phyloP scores from a whole-genome alignment of 2,113 vertebrate genomes.

The Hemiprocne comata region DNA sequence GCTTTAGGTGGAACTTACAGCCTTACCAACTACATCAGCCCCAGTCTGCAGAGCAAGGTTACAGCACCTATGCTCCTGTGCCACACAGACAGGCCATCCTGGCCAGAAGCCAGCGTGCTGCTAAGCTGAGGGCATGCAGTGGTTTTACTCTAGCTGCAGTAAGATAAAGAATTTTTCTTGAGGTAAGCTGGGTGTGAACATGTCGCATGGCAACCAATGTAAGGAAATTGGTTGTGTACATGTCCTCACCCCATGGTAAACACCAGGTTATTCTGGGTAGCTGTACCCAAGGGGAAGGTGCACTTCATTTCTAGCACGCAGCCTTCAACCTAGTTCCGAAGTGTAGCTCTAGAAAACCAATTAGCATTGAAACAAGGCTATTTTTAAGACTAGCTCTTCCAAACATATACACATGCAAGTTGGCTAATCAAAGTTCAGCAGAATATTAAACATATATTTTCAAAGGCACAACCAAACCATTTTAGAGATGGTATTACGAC shows the following conservation, averaged over 20 bases:
- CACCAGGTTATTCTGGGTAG: accelerated
- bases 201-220: neutral
- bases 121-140: neutral
- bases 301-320: neutral
- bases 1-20: neutral
- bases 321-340: neutral
- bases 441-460: neutral
- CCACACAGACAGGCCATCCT: neutral
- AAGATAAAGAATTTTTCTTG: neutral
- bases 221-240: neutral
- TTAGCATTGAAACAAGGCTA: neutral
- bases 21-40: neutral
- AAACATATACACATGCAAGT: neutral
- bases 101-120: neutral
- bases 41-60: neutral
- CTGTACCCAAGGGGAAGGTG: neutral
- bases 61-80: neutral
- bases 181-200: neutral
- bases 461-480: neutral
- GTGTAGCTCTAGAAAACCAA: neutral
- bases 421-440: neutral
- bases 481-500: neutral
- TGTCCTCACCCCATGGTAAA: neutral
- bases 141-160: neutral
- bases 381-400: neutral